A percentile compares a stretch with the other conserved stretches of the same genome.
Conservation (phyloP, 2,113 vertebrate genomes). For the Anseranas semipalmata region DNA sequence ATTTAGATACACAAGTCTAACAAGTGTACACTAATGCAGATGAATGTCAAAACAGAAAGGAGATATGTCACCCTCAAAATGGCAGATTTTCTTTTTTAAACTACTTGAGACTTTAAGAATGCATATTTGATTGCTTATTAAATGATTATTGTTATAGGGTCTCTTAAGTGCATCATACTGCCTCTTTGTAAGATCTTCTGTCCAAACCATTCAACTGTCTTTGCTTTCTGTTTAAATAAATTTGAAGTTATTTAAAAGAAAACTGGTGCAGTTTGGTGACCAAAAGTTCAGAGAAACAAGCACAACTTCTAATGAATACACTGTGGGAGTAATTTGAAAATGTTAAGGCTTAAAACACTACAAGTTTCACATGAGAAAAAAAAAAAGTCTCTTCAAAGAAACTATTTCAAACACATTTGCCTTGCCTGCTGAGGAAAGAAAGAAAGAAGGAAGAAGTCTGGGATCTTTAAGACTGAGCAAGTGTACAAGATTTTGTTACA, state of each 20-base stretch:
- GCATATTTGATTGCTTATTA: slow-evolving; percentile 56
- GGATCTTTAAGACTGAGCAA: background rate
- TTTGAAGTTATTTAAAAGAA: slow-evolving; percentile 4
- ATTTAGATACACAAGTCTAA: slow-evolving; percentile 54
- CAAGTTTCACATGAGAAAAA: background rate
- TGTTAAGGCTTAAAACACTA: background rate
- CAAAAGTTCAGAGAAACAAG: background rate
- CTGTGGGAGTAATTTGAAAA: background rate
- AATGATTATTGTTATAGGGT: background rate
- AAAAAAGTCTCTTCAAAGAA: background rate
- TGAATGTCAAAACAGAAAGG: slow-evolving; percentile 56
- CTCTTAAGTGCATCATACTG: background rate
- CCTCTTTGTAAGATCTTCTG: background rate
- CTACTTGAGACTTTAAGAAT: slow-evolving; percentile 28
- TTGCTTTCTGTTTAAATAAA: background rate
- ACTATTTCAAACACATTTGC: background rate
- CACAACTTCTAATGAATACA: slow-evolving; percentile 21
- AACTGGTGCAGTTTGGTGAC: background rate
- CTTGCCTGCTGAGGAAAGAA: background rate
- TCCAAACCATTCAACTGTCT: background rate
- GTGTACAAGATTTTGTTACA: background rate
- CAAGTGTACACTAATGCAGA: slow-evolving; percentile 44
- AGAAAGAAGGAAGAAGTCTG: background rate
- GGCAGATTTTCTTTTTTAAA: background rate
- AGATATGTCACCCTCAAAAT: background rate